Evolutionary conservation across 1,140 invertebrate species (phyloP).

Genomic region (Metopolophium dirhodum): DNA sequence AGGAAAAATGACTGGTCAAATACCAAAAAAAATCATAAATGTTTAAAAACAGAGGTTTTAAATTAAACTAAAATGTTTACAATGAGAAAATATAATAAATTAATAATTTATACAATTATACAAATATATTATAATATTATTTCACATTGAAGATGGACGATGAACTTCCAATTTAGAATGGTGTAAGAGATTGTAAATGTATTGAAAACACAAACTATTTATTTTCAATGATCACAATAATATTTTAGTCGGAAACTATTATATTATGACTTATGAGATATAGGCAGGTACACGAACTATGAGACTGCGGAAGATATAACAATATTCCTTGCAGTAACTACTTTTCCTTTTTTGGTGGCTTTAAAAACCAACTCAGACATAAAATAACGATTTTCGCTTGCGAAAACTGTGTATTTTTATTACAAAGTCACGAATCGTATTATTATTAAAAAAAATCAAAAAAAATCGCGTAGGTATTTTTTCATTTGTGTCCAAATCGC

Average conservation of each 20-base stretch:
- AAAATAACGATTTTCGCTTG: background rate
- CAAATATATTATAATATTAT: background rate
- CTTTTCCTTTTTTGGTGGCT: background rate
- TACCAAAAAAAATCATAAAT: background rate
- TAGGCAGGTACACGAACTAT: background rate
- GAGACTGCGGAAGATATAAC: background rate
- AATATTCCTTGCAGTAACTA: background rate
- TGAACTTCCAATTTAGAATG: background rate
- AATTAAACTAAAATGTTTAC: background rate
- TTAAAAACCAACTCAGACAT: background rate
- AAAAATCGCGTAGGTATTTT: background rate
- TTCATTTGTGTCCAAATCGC: background rate
- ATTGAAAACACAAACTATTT: too few species aligned
- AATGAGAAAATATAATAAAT: background rate
- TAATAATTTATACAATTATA: background rate
- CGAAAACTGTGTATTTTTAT: background rate
- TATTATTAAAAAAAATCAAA: background rate
- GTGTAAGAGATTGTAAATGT: too few species aligned
- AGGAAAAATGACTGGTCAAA: too few species aligned
- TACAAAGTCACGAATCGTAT: background rate
- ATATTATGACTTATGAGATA: background rate
- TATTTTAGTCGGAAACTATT: background rate
- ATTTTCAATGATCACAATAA: too few species aligned
- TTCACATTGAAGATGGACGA: background rate
- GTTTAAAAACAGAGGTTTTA: background rate